Evolutionary conservation across 2,113 vertebrate species (phyloP).

Genomic region (Rhinogobius similis): DNA sequence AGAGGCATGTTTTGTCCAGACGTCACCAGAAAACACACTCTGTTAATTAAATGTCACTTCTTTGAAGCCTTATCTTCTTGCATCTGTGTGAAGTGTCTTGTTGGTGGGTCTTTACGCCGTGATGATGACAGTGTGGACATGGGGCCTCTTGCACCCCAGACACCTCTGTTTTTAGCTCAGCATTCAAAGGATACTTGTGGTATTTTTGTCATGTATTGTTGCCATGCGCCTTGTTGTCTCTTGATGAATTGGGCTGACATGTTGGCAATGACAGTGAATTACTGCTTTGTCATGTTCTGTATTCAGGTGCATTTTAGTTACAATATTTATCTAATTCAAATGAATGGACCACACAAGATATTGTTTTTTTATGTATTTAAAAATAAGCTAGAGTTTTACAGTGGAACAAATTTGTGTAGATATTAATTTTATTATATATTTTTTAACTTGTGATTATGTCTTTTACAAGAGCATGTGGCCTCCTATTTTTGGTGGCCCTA

Average conservation of each 20-base stretch:
- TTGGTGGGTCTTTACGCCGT: conserved; percentile 17
- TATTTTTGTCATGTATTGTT: conserved; percentile 2
- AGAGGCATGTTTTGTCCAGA: conserved; percentile 8
- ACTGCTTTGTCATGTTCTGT: neutral
- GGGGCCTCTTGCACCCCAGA: neutral
- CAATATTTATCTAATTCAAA: no score
- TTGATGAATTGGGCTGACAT: neutral
- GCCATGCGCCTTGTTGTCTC: conserved; percentile 2
- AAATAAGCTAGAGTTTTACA: no score
- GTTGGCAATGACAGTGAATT: neutral
- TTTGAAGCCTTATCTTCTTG: conserved; percentile 18
- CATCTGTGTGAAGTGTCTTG: conserved; percentile 24
- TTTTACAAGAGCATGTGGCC: no score
- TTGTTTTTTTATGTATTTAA: no score
- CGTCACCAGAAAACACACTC: conserved; percentile 8
- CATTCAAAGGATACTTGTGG: conserved; percentile 38
- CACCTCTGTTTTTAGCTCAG: conserved; percentile 12
- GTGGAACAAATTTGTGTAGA: no score
- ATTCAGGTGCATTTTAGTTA: no score
- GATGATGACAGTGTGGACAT: conserved; percentile 29
- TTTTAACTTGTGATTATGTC: no score
- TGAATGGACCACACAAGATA: no score
- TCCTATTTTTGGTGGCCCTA: no score
- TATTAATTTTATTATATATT: no score
- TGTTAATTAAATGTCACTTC: no score